These are phyloP conservation scores for Stylophora pistillata DNA, from an alignment of 64 coral and sea anemone genomes.

Conservation along the genomic window DNA sequence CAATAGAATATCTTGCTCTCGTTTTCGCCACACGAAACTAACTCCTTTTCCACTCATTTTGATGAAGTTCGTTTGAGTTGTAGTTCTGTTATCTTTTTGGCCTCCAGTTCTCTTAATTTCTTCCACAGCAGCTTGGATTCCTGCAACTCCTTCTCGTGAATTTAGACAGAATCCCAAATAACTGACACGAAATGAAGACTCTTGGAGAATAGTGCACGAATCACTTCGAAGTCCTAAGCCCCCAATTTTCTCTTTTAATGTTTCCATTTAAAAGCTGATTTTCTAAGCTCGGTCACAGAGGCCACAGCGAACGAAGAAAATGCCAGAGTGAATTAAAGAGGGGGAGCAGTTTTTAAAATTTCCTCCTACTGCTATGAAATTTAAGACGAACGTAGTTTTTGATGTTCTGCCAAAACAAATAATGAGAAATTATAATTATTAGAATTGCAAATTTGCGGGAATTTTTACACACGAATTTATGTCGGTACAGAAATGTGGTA, in stretches of 20 bases:
- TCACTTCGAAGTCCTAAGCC: conserved; percentile 6
- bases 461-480: background rate
- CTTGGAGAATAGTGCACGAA: conserved; percentile 22
- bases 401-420: background rate
- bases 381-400: background rate
- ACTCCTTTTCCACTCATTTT: conserved; percentile 22
- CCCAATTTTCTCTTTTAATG: conserved; percentile 7
- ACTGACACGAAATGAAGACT: conserved; percentile 47
- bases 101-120: conserved; percentile 17
- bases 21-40: conserved; percentile 29
- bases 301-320: background rate
- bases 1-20: background rate
- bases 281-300: background rate
- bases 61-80: conserved; percentile 34
- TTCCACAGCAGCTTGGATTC: conserved; percentile 38
- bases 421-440: background rate
- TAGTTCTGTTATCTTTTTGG: background rate
- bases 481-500: background rate
- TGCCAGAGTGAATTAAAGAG: background rate
- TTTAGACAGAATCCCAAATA: conserved; percentile 64
- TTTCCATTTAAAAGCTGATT: background rate
- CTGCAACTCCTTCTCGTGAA: conserved; percentile 31
- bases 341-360: background rate
- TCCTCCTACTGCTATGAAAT: background rate
- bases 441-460: conserved; percentile 47